Evolutionary conservation across 2,888 invertebrate species (phyloP).

Genomic region (Monoplex corrugatus): DNA sequence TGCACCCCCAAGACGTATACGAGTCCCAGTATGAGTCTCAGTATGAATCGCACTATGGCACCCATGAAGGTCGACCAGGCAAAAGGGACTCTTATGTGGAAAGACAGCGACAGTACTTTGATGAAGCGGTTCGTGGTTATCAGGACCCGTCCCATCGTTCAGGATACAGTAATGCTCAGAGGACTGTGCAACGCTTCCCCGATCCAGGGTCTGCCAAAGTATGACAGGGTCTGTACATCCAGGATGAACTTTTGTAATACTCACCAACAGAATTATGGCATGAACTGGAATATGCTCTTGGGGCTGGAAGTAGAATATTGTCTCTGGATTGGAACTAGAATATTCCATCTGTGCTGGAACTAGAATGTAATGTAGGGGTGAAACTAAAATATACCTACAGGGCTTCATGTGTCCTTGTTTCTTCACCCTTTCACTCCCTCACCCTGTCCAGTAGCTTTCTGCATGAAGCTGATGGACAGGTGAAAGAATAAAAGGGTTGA

Average conservation of each 20-base stretch:
- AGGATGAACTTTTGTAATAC: not conserved
- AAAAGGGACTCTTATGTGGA: constrained; percentile 45
- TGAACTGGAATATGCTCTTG: no score
- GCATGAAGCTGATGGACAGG: no score
- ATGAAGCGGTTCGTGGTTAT: constrained; percentile 39
- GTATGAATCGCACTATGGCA: constrained; percentile 48
- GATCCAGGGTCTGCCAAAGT: constrained; percentile 76
- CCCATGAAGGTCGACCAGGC: constrained; percentile 22
- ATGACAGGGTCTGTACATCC: constrained; percentile 56
- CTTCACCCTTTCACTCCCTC: no score
- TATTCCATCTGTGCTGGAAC: no score
- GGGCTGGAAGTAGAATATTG: no score
- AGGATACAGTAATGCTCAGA: constrained; percentile 21
- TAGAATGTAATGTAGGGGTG: no score
- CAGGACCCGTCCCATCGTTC: constrained; percentile 24
- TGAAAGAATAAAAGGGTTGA: no score
- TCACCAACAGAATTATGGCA: no score
- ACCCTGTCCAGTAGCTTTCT: no score
- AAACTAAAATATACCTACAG: no score
- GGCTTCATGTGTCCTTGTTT: no score
- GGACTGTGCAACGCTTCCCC: constrained; percentile 62
- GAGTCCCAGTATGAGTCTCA: constrained; percentile 49
- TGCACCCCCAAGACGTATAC: constrained; percentile 20
- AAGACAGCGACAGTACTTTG: constrained; percentile 44
- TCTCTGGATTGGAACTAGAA: no score